These are phyloP conservation scores for Rhabdomys dilectus DNA, from an alignment of 2,113 vertebrate species.

Conservation along the genomic window DNA sequence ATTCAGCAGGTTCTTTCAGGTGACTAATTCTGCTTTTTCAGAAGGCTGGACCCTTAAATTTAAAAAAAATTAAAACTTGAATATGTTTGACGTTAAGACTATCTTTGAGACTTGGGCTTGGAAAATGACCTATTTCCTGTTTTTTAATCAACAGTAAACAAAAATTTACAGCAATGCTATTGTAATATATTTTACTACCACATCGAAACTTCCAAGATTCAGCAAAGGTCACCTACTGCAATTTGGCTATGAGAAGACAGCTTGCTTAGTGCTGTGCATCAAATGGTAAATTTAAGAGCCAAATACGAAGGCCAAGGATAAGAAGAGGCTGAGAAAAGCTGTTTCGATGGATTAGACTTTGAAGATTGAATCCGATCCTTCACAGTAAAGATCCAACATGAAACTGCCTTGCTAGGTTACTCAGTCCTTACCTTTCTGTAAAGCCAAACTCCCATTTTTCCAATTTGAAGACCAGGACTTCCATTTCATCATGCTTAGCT, in stretches of 20 bases:
- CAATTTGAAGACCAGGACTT: not conserved
- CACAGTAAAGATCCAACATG: not conserved
- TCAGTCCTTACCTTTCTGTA: not conserved
- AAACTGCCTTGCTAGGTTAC: not conserved
- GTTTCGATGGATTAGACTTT: not conserved
- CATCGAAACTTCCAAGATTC: constrained; percentile 18
- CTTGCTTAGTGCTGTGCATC: not conserved
- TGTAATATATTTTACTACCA: not conserved
- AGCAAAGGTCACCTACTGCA: not conserved
- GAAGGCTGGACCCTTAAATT: constrained; percentile 1
- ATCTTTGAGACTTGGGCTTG: not conserved
- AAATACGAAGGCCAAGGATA: constrained; percentile 42
- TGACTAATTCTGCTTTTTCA: constrained; percentile 6
- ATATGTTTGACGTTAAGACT: not conserved
- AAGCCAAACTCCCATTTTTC: not conserved
- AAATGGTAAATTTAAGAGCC: constrained; percentile 21
- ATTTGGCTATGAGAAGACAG: not conserved
- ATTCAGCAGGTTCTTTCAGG: not conserved
- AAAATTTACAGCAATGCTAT: constrained; percentile 17
- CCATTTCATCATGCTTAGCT: not conserved
- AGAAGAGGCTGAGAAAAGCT: not conserved
- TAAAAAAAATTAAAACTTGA: constrained; percentile 13
- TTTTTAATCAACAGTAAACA: constrained; percentile 15
- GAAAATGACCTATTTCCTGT: constrained; percentile 2
- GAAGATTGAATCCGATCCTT: not conserved